A percentile compares a stretch with the other conserved stretches of the same genome.
Conservation (phyloP, 2,113 vertebrate species). For the Eudorcas thomsonii region DNA sequence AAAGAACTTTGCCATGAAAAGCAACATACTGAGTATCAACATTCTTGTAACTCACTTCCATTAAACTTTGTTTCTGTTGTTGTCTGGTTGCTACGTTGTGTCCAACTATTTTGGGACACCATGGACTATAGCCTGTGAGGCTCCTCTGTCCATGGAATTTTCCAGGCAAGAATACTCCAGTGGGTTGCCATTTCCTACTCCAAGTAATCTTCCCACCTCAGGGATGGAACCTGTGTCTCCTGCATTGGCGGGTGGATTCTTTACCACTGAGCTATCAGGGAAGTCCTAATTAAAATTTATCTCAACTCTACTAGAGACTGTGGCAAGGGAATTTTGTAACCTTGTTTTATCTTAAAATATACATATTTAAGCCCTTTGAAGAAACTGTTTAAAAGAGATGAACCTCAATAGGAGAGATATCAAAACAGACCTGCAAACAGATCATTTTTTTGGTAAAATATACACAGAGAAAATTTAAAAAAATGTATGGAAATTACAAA, state of each 20-base stretch:
- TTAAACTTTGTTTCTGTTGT: not conserved
- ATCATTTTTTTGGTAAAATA: not conserved
- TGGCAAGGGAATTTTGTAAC: not conserved
- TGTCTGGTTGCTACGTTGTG: rapidly evolving
- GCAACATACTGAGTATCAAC: not conserved
- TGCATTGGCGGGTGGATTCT: not conserved
- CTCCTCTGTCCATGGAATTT: not conserved
- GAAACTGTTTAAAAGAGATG: not conserved
- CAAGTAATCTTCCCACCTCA: not conserved
- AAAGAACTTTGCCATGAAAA: not conserved
- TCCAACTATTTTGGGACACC: not conserved
- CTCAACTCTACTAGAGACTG: not conserved
- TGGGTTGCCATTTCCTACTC: not conserved
- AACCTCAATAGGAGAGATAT: not conserved
- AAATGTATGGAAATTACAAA: not conserved
- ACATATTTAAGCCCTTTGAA: not conserved
- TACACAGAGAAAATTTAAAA: not conserved
- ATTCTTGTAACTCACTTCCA: not conserved
- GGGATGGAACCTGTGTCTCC: not conserved
- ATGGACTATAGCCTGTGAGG: not conserved
- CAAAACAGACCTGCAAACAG: not conserved
- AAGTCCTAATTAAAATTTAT: not conserved
- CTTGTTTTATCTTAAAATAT: not conserved
- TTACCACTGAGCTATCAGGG: not conserved
- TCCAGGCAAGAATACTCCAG: not conserved